A percentile compares a stretch with the other conserved stretches of the same genome.
Conservation (phyloP, 2,888 invertebrate species). For the Caenorhabditis plicata region DNA sequence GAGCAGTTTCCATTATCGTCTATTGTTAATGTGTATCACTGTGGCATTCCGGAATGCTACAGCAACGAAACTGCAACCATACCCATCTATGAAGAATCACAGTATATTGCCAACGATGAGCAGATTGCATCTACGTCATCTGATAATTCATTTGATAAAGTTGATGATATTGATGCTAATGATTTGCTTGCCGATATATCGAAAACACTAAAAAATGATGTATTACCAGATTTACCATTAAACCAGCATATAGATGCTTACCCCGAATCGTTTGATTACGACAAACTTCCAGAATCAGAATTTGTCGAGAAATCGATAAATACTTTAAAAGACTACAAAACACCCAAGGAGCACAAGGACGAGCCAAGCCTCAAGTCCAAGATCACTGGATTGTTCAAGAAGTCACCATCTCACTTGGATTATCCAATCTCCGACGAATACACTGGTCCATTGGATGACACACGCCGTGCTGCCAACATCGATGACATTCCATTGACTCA, state of each 20-base stretch:
- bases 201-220: too few relatives aligned
- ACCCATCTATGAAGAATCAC: constrained; percentile 19
- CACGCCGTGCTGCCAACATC: constrained; percentile 11
- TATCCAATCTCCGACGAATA: constrained; percentile 37
- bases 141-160: constrained; percentile 24
- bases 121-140: constrained; percentile 19
- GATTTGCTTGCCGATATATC: constrained; percentile 3
- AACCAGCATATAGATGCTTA: constrained; percentile 14
- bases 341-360: neutral
- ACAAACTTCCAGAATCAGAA: constrained; percentile 6
- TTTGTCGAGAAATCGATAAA: neutral
- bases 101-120: constrained; percentile 32
- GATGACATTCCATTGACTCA: constrained; percentile 10
- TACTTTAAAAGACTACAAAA: too few relatives aligned
- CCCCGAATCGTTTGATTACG: constrained; percentile 13
- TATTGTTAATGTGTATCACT: constrained; percentile 26
- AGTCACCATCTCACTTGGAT: constrained; percentile 34
- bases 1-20: constrained; percentile 12
- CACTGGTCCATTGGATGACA: constrained; percentile 39
- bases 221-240: constrained; percentile 20
- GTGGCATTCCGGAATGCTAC: constrained; percentile 13
- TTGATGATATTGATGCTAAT: constrained; percentile 5
- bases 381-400: constrained; percentile 16
- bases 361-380: constrained; percentile 14
- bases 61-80: constrained; percentile 7